A percentile compares a stretch with the other conserved stretches of the same genome.
phyloP scores from a whole-genome alignment of 2,888 invertebrate species.

The Macaria notata region DNA sequence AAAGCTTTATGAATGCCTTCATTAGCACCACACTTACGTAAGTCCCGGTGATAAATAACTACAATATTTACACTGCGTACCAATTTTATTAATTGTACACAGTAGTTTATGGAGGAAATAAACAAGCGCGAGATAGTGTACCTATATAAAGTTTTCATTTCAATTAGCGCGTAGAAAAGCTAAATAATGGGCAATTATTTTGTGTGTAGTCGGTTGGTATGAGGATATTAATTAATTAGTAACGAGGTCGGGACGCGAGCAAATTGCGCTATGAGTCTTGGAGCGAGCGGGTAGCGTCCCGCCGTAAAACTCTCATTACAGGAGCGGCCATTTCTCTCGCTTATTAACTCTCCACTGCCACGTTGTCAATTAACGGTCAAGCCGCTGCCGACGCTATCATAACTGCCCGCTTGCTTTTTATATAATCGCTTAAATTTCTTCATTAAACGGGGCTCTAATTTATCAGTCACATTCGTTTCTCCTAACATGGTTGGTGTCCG shows the following conservation, averaged over 20 bases:
- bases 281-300: constrained; percentile 37
- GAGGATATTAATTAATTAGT: constrained; percentile 50
- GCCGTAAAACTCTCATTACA: constrained; percentile 62
- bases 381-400: constrained; percentile 24
- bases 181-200: constrained; percentile 40
- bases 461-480: constrained; percentile 10
- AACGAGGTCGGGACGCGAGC: constrained; percentile 46
- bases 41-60: constrained; percentile 25
- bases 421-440: constrained; percentile 15
- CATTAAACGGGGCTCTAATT: constrained; percentile 19
- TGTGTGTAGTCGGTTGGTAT: constrained; percentile 44
- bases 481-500: constrained; percentile 12
- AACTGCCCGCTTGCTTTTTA: constrained; percentile 22
- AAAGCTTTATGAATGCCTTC: constrained; percentile 31
- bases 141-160: constrained; percentile 22
- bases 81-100: constrained; percentile 11
- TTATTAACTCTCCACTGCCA: constrained; percentile 57
- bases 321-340: constrained; percentile 57
- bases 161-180: constrained; percentile 30
- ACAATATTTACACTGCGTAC: constrained; percentile 10
- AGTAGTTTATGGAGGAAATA: constrained; percentile 10
- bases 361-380: constrained; percentile 52
- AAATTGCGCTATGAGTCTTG: constrained; percentile 55
- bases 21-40: constrained; percentile 29
- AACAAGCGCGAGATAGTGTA: neutral